Conservation (phyloP, 2,888 invertebrate species). For the Scaptomyza cyrtandrae region DNA sequence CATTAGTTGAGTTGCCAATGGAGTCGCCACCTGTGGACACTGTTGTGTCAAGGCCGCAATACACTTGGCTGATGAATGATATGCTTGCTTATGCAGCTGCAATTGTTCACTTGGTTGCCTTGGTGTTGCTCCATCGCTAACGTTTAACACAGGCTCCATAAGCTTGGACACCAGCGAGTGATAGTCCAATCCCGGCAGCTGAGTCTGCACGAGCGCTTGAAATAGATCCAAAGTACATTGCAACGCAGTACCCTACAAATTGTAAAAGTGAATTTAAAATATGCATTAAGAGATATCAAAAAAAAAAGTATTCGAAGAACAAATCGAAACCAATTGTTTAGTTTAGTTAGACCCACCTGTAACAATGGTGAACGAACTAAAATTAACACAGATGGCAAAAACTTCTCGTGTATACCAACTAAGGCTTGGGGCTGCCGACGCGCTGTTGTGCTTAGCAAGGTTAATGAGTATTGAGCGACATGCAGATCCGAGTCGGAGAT, state of each 20-base stretch:
- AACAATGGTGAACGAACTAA: constrained; percentile 96
- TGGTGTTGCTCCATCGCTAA: constrained; percentile 63
- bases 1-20: constrained; percentile 88
- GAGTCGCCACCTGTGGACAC: constrained; percentile 89
- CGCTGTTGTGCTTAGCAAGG: constrained; percentile 93
- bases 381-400: constrained; percentile 93
- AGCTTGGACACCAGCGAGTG: constrained; percentile 92
- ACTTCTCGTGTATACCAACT: constrained; percentile 89
- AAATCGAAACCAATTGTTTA: not conserved
- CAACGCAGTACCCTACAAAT: constrained; percentile 91
- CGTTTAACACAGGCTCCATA: constrained; percentile 88
- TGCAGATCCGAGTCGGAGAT: constrained; percentile 97
- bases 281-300: too few relatives aligned
- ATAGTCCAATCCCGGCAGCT: constrained; percentile 92
- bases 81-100: constrained; percentile 90
- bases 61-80: constrained; percentile 98
- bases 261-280: not conserved
- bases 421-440: constrained; percentile 91
- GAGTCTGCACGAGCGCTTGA: constrained; percentile 94
- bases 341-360: constrained; percentile 60
- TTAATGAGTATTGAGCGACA: constrained; percentile 96
- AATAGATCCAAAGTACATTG: constrained; percentile 96
- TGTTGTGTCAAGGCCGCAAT: constrained; percentile 96
- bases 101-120: constrained; percentile 85
- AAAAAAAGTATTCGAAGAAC: not conserved